These are phyloP conservation scores for Chloropsis hardwickii DNA, from an alignment of 2,113 vertebrate species.

Conservation along the genomic window DNA sequence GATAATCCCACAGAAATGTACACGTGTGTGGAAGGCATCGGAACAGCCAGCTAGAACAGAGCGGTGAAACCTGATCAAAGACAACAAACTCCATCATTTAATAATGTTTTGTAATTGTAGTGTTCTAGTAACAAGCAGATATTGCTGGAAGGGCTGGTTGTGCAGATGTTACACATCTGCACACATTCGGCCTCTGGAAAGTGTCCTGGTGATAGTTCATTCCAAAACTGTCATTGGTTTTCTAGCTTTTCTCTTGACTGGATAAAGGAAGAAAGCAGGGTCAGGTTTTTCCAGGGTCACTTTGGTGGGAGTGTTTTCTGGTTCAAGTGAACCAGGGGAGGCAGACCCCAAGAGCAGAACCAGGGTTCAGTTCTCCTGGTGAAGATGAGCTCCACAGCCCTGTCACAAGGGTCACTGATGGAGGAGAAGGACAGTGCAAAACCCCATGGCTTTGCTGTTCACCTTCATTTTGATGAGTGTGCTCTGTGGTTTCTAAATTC, in stretches of 20 bases:
- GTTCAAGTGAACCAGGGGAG: background rate
- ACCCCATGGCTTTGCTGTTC: background rate
- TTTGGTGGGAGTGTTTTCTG: background rate
- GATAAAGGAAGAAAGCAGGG: background rate
- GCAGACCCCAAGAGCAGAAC: background rate
- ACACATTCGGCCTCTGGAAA: background rate
- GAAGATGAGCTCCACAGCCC: background rate
- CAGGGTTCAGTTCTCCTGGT: background rate
- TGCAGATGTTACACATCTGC: slow-evolving; percentile 58
- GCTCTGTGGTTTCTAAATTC: background rate
- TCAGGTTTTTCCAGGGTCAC: background rate
- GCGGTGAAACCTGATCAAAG: slow-evolving; percentile 12
- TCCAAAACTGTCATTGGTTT: slow-evolving; percentile 17
- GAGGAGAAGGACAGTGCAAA: background rate
- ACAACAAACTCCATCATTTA: background rate
- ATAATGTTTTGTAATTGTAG: background rate
- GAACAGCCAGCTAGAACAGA: background rate
- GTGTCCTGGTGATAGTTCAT: background rate
- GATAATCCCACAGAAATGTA: background rate
- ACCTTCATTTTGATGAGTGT: background rate
- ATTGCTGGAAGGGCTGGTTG: background rate
- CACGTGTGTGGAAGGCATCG: background rate
- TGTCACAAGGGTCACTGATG: background rate
- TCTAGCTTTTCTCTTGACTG: background rate
- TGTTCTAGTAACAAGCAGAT: slow-evolving; percentile 5